These are phyloP conservation scores for Okapia johnstoni DNA, from an alignment of 2,113 vertebrate species.

Conservation along the genomic window DNA sequence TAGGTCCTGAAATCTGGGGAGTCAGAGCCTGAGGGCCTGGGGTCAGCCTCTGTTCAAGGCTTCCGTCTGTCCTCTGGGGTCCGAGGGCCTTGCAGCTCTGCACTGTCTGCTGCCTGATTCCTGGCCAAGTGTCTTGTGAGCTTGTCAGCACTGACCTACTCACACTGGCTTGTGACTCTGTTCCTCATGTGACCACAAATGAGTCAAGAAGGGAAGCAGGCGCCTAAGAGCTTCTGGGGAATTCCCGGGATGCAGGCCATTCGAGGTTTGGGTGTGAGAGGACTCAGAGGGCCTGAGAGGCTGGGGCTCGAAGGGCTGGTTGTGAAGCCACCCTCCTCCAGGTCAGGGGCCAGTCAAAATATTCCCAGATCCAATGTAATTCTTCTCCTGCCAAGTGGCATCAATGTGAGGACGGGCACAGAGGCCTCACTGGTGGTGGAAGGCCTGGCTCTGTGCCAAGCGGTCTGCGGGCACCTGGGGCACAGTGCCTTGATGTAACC, in stretches of 20 bases:
- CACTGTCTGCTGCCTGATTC: not conserved
- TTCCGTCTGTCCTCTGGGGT: not conserved
- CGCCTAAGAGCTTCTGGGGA: not conserved
- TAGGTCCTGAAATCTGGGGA: not conserved
- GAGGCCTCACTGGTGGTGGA: not conserved
- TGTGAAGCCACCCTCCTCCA: not conserved
- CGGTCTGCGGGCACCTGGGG: not conserved
- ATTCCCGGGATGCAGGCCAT: not conserved
- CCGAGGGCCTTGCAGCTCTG: not conserved
- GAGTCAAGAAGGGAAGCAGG: slow-evolving; percentile 54
- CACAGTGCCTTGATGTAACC: not conserved
- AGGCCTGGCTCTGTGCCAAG: not conserved
- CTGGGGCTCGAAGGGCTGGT: not conserved
- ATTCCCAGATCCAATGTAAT: not conserved
- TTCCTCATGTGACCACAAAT: slow-evolving; percentile 18
- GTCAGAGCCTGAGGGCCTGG: not conserved
- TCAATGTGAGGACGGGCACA: not conserved
- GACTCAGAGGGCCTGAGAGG: not conserved
- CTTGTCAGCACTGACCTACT: not conserved
- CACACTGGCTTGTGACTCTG: slow-evolving; percentile 12
- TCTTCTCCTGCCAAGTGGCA: not conserved
- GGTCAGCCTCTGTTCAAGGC: not conserved
- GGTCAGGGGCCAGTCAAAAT: not conserved
- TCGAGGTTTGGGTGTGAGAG: not conserved
- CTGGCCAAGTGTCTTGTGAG: not conserved